Conservation (phyloP, 2,888 invertebrate species). For the Cheilosia scutellata region DNA sequence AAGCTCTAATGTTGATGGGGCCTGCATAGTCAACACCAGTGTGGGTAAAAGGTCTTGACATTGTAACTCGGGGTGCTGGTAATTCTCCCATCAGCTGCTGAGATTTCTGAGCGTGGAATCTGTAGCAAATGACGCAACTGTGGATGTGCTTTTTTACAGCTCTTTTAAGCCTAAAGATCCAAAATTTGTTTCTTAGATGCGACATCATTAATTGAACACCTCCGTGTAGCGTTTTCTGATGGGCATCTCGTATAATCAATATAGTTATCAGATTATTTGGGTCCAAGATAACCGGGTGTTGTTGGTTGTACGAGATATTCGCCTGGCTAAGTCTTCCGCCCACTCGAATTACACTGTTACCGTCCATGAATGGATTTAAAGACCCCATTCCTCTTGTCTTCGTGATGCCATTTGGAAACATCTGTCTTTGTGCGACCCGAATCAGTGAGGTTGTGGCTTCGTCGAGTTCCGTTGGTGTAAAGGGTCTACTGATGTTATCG, state of each 20-base stretch:
- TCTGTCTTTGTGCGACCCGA: background rate
- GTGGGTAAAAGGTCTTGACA: background rate
- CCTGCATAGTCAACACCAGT: no score
- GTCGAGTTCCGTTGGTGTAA: constrained; percentile 1
- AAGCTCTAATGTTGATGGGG: no score
- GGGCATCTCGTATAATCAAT: background rate
- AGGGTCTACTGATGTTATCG: background rate
- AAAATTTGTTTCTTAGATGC: background rate
- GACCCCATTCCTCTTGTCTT: background rate
- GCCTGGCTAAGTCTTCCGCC: background rate
- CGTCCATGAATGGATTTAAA: background rate
- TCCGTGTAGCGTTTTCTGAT: background rate
- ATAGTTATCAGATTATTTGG: background rate
- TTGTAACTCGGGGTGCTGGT: background rate
- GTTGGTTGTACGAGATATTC: constrained; percentile 1
- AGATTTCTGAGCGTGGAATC: background rate
- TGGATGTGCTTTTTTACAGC: background rate
- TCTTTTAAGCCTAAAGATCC: background rate
- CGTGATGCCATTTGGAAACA: background rate
- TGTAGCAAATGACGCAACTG: background rate
- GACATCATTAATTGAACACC: constrained; percentile 4
- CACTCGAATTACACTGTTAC: background rate
- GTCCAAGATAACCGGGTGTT: constrained; percentile 16
- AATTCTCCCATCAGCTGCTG: constrained; percentile 8
- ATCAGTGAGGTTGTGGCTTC: background rate